Evolutionary conservation across 2,888 invertebrate species (phyloP).

Genomic region (Chesias legatella): DNA sequence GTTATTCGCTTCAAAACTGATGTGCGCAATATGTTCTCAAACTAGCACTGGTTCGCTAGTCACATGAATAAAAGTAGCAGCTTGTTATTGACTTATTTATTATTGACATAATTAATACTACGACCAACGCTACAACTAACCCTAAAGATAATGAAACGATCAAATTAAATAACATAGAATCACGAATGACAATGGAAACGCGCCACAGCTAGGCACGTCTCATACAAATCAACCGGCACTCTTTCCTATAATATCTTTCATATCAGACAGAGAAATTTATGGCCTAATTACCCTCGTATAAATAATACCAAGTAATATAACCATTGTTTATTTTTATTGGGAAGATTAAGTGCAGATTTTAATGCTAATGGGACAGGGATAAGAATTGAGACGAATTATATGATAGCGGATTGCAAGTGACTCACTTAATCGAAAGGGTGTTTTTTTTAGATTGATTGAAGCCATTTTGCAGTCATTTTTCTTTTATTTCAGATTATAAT

Average conservation of each 20-base stretch:
- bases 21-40: no score
- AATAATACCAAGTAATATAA: slow-evolving; percentile 13
- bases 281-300: slow-evolving; percentile 45
- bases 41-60: no score
- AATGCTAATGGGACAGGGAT: slow-evolving; percentile 44
- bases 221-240: slow-evolving; percentile 31
- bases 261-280: slow-evolving; percentile 54
- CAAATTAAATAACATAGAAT: no score
- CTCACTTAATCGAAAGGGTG: slow-evolving; percentile 9
- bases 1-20: no score
- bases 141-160: no score
- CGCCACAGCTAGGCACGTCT: slow-evolving; percentile 23
- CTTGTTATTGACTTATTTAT: no score
- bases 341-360: slow-evolving; percentile 48
- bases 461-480: background rate
- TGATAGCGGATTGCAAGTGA: slow-evolving; percentile 25
- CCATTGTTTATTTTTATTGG: slow-evolving; percentile 41
- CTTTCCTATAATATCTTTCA: slow-evolving; percentile 41
- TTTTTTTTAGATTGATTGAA: slow-evolving; percentile 23
- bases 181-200: slow-evolving; percentile 29
- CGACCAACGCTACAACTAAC: no score
- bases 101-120: no score
- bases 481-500: no score
- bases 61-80: no score
- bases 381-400: slow-evolving; percentile 34